Percentiles rank a stretch among this genome's conserved stretches.
These are phyloP conservation scores for Lamprotornis superbus DNA, from an alignment of 2,113 vertebrate genomes.

Conservation along the genomic window DNA sequence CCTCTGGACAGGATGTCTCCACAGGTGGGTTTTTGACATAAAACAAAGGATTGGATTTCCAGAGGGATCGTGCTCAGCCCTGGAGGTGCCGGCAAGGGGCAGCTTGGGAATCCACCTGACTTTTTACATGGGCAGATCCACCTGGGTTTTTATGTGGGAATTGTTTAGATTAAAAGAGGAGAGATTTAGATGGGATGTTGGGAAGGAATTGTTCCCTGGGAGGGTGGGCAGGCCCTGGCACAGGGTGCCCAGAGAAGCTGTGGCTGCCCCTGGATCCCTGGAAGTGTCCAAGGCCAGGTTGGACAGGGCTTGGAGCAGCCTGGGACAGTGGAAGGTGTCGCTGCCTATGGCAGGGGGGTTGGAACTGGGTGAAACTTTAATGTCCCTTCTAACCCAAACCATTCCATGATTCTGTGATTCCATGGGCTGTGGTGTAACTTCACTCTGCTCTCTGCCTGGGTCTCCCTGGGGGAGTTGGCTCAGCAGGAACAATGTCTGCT, in stretches of 20 bases:
- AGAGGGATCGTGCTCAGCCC: accelerated
- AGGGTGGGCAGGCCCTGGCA: neutral
- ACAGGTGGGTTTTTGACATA: neutral
- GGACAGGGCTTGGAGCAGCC: accelerated
- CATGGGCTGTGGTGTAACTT: neutral
- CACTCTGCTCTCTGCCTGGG: accelerated
- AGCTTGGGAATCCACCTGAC: neutral
- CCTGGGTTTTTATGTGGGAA: neutral
- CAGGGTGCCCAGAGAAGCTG: neutral
- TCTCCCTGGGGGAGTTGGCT: neutral
- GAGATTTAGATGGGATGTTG: neutral
- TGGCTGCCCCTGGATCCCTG: neutral
- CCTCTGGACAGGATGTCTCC: neutral
- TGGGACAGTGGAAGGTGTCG: neutral
- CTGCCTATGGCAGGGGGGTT: neutral
- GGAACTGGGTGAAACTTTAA: neutral
- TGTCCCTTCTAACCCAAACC: neutral
- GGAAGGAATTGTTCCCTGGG: neutral
- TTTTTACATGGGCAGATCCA: neutral
- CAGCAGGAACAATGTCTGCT: accelerated
- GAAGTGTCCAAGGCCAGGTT: accelerated
- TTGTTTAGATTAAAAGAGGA: neutral
- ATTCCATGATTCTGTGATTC: neutral
- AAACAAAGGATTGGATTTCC: neutral
- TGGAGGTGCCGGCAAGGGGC: neutral